phyloP scores from a whole-genome alignment of 2,888 invertebrate genomes.

The Lithophane ornitopus region DNA sequence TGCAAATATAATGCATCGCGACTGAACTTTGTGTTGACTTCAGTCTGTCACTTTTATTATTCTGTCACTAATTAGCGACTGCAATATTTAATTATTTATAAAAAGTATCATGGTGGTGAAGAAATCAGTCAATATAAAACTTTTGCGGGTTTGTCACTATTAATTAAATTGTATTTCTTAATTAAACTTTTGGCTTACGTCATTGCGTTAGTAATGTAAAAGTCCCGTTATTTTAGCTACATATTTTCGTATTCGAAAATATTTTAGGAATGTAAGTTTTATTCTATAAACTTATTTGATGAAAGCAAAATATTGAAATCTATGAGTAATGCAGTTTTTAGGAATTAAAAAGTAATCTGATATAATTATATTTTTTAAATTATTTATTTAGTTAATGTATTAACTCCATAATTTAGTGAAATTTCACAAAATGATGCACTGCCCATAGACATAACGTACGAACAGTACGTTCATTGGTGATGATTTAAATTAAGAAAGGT shows the following conservation, averaged over 20 bases:
- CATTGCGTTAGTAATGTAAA: constrained; percentile 34
- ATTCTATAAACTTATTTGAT: constrained; percentile 21
- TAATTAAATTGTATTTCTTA: constrained; percentile 22
- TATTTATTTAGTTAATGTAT: constrained; percentile 10
- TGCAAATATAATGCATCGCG: neutral
- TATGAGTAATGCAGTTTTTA: constrained; percentile 33
- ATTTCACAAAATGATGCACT: constrained; percentile 15
- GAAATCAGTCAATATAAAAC: constrained; percentile 25
- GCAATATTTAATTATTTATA: constrained; percentile 9
- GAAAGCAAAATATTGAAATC: constrained; percentile 27
- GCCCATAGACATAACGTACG: constrained; percentile 2
- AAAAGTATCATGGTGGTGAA: constrained; percentile 8
- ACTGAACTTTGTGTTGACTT: neutral
- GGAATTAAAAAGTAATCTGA: constrained; percentile 43
- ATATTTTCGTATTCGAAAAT: constrained; percentile 48
- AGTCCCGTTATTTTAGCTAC: constrained; percentile 32
- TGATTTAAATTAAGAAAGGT: neutral
- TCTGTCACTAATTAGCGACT: constrained; percentile 12
- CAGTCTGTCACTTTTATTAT: neutral
- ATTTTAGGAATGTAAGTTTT: constrained; percentile 27
- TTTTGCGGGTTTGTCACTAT: constrained; percentile 19
- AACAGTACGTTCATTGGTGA: neutral
- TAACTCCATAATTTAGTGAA: constrained; percentile 5
- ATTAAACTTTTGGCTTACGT: constrained; percentile 24
- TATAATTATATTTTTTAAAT: constrained; percentile 20